These are phyloP conservation scores for Thunnus thynnus DNA, from an alignment of 2,113 vertebrate species.

Conservation along the genomic window DNA sequence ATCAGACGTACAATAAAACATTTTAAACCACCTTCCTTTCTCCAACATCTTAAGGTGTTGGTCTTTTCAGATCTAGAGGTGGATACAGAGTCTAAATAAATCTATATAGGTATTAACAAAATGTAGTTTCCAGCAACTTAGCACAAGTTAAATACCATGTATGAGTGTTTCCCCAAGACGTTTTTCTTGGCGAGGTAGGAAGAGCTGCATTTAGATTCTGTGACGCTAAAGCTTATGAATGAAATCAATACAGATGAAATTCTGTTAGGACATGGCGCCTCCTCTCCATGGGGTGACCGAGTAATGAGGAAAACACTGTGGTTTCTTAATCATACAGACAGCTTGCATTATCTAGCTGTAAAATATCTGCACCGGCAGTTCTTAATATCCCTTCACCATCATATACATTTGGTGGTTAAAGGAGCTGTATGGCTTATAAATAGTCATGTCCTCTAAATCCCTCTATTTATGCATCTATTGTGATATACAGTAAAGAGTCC, in stretches of 20 bases:
- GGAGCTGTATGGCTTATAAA: conserved; percentile 43
- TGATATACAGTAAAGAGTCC: conserved; percentile 37
- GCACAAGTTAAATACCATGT: conserved; percentile 43
- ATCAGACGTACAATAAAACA: conserved; percentile 38
- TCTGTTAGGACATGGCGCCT: conserved; percentile 19
- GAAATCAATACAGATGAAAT: conserved; percentile 46
- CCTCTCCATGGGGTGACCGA: not conserved
- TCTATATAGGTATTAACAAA: conserved; percentile 27
- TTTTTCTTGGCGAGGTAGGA: conserved; percentile 69
- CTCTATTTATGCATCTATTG: conserved; percentile 27
- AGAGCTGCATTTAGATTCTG: conserved; percentile 49
- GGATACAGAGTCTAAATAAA: conserved; percentile 35
- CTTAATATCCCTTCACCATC: conserved; percentile 26
- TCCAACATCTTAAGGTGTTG: not conserved
- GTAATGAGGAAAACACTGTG: conserved; percentile 46
- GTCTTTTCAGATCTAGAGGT: conserved; percentile 13
- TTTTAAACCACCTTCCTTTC: conserved; percentile 13
- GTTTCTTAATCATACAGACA: conserved; percentile 32
- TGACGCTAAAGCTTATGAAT: conserved; percentile 36
- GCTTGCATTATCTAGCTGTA: conserved; percentile 37
- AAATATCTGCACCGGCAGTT: conserved; percentile 27
- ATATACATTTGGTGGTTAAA: conserved; percentile 26
- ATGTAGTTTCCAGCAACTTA: conserved; percentile 48
- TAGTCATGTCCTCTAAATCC: conserved; percentile 22
- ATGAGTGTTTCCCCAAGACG: conserved; percentile 47